Conservation (phyloP, 2,113 vertebrate species). For the Felis chaus region DNA sequence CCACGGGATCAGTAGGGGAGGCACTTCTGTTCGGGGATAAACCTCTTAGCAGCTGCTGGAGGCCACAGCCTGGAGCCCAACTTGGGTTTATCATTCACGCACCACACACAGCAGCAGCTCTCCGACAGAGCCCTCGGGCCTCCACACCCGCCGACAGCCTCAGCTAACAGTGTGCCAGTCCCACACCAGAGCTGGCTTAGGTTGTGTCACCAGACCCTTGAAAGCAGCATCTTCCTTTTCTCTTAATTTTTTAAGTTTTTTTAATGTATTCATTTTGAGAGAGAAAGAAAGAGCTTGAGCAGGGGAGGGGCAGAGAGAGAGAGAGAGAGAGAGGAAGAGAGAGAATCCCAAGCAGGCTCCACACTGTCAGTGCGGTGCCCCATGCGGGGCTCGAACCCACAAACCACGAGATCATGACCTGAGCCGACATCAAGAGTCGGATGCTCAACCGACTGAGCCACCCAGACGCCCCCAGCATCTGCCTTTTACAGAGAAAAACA, state of each 20-base stretch:
- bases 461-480: too few species aligned
- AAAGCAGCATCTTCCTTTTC: not conserved
- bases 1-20: not conserved
- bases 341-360: too few species aligned
- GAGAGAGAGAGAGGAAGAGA: too few species aligned
- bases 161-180: rapidly evolving
- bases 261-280: too few species aligned
- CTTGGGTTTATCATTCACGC: not conserved
- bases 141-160: rapidly evolving
- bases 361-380: too few species aligned
- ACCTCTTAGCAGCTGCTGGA: not conserved
- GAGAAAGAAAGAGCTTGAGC: too few species aligned
- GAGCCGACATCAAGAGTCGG: too few species aligned
- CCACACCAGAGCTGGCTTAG: rapidly evolving
- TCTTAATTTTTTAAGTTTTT: too few species aligned
- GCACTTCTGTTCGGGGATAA: not conserved
- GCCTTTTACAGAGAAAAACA: not conserved
- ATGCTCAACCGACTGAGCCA: too few species aligned
- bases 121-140: not conserved
- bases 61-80: not conserved
- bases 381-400: too few species aligned
- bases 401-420: too few species aligned
- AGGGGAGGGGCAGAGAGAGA: too few species aligned
- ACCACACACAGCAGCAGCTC: not conserved
- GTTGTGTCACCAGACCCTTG: not conserved